Evolutionary conservation across 2,797 vertebrate genomes (phyloP).

Genomic region (Siniperca undulata): DNA sequence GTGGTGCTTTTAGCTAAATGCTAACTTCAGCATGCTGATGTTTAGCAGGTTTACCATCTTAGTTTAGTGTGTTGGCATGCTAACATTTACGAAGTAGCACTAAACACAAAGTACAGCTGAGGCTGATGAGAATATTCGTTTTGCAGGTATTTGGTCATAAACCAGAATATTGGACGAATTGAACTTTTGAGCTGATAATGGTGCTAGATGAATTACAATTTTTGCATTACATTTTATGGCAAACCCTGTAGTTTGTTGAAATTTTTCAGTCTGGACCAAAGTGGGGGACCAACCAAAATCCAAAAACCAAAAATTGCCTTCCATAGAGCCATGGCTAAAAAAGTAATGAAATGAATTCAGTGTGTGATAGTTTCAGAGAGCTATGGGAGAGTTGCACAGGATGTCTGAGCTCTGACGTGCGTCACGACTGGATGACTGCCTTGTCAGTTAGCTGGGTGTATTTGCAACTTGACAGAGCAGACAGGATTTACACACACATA

Average conservation of each 20-base stretch:
- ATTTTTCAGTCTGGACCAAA: not conserved
- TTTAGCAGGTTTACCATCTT: too few species aligned
- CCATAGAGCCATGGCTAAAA: not conserved
- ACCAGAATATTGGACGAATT: too few species aligned
- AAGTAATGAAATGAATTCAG: not conserved
- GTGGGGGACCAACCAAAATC: not conserved
- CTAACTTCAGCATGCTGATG: too few species aligned
- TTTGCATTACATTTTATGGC: not conserved
- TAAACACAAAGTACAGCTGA: not conserved
- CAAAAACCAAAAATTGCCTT: too few species aligned
- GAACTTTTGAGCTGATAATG: too few species aligned
- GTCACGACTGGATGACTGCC: not conserved
- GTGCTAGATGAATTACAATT: too few species aligned
- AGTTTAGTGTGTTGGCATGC: too few species aligned
- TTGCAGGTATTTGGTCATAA: too few species aligned
- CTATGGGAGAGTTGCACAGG: not conserved
- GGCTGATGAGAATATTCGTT: not conserved
- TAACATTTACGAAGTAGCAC: not conserved
- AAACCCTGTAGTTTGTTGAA: not conserved
- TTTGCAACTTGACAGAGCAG: slow-evolving; percentile 15
- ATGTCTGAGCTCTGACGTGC: slow-evolving; percentile 7
- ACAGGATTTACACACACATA: not conserved
- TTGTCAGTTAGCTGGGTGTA: slow-evolving; percentile 17
- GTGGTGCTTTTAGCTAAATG: too few species aligned
- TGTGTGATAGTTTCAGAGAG: not conserved